These are phyloP conservation scores for Neodiprion lecontei DNA, from an alignment of 1,140 invertebrate genomes.

Conservation along the genomic window DNA sequence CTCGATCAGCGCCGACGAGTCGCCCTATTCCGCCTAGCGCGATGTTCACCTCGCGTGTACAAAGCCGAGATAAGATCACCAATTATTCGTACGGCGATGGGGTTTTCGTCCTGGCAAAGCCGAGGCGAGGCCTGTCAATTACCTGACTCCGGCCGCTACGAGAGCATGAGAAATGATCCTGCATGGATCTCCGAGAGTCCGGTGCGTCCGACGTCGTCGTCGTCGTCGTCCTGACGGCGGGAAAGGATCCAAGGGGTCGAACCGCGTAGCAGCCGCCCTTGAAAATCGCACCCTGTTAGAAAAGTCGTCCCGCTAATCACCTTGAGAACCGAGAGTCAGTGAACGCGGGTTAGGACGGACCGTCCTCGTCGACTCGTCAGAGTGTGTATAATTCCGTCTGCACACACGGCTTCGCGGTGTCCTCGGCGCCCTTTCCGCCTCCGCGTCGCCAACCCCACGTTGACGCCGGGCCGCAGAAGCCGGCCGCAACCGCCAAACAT, in stretches of 20 bases:
- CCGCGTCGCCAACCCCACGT: background rate
- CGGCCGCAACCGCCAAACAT: constrained; percentile 30
- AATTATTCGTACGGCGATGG: constrained; percentile 45
- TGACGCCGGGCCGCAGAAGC: background rate
- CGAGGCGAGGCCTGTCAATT: constrained; percentile 47
- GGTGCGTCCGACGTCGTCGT: constrained; percentile 8
- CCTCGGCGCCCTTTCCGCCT: background rate
- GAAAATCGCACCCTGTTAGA: too few relatives aligned
- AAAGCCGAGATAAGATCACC: constrained; percentile 45
- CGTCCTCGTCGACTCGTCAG: background rate
- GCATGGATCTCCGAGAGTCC: constrained; percentile 16
- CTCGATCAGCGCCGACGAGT: background rate
- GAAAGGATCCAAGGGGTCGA: background rate
- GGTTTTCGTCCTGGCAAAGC: constrained; percentile 23
- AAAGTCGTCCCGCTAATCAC: background rate
- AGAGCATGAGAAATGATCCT: constrained; percentile 43
- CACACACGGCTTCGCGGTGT: background rate
- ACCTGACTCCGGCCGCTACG: constrained; percentile 18
- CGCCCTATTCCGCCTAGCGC: constrained; percentile 15
- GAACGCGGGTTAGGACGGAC: constrained; percentile 20
- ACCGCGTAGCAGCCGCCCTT: constrained; percentile 21
- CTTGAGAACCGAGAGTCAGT: constrained; percentile 33
- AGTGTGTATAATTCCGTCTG: background rate
- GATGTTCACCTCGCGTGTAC: constrained; percentile 28
- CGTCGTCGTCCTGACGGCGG: constrained; percentile 14